Conservation (phyloP, 23 tunicate genomes). For the Oikopleura dioica region DNA sequence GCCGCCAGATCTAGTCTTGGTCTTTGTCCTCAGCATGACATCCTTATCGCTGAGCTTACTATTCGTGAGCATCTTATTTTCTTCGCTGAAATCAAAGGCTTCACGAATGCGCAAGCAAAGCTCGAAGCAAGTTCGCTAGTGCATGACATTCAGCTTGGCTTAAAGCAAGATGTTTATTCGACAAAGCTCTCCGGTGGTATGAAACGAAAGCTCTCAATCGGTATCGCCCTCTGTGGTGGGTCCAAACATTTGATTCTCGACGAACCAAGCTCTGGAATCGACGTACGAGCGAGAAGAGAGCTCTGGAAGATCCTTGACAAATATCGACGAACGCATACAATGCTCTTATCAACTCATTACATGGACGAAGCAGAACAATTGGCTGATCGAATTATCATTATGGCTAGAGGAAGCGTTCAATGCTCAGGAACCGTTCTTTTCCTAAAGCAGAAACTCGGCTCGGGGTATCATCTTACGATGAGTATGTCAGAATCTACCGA, state of each 20-base stretch:
- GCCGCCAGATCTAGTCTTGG: constrained; percentile 20
- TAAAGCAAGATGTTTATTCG: constrained; percentile 29
- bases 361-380: constrained; percentile 96
- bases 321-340: constrained; percentile 33
- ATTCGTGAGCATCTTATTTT: too few species aligned
- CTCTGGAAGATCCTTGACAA: constrained; percentile 68
- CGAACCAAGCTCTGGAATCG: constrained; percentile 98
- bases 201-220: constrained; percentile 89
- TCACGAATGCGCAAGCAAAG: too few species aligned
- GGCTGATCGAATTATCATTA: constrained; percentile 81
- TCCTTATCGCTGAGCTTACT: constrained; percentile 47
- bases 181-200: constrained; percentile 70
- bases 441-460: constrained; percentile 22
- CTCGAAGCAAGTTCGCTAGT: background rate
- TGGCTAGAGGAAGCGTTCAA: constrained; percentile 63
- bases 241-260: constrained; percentile 85
- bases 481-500: background rate
- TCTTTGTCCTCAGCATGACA: constrained; percentile 85
- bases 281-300: constrained; percentile 77
- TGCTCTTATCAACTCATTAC: constrained; percentile 82
- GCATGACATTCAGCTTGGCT: constrained; percentile 26
- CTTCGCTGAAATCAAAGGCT: too few species aligned
- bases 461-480: constrained; percentile 2
- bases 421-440: constrained; percentile 75
- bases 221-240: constrained; percentile 78